Evolutionary conservation across 2,888 invertebrate genomes (phyloP), one percentile per base, ranked within the genome.

Genomic region (Polyommatus iphigenia): DNA sequence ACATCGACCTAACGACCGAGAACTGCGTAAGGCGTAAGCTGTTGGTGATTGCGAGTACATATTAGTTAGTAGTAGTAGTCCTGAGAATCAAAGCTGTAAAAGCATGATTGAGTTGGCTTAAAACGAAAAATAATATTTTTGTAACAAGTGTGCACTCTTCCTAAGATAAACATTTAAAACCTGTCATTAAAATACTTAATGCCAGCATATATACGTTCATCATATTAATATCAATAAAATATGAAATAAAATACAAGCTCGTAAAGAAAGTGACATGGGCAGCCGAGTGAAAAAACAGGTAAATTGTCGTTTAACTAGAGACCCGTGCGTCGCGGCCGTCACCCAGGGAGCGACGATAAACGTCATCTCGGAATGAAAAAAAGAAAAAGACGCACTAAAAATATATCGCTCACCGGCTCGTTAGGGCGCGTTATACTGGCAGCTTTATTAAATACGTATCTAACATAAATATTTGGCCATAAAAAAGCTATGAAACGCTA

Each of bases 281-380:
- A 91, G 88, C 89, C 88, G 86, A 86, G 89, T 88, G 90, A 87
- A 89, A 67, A 88, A 89, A 89, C 89, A 88, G 91, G 91, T 91
- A 91, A 91, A 91, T 90, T 89, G 89, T 89, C 89, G 87, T 90
- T 89, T 91, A 89, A 90, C 89, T 89, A 90, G 89, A 85, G 83
- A 87, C 86, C 83, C 86, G 85, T 87, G 20, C 36, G 86, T 85
- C 86, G 84, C 85, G 83, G 84, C 85, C 88, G 85, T 90, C 90
- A 88, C 91, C 89, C 89, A 88, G 90, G 92, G 91, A 90, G 90
- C 85, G 86, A 87, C 91, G 90, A 92, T 93, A 92, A 91, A 93
- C 89, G 92, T 93, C 93, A 91, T 89, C 86, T 89, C 85, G 92
- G 92, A 92, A 93, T 93, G 91, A 90, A 91, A 93, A 50, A 92